These are phyloP conservation scores for Drosophila arizonae DNA, from an alignment of 1,140 invertebrate species.

Conservation along the genomic window DNA sequence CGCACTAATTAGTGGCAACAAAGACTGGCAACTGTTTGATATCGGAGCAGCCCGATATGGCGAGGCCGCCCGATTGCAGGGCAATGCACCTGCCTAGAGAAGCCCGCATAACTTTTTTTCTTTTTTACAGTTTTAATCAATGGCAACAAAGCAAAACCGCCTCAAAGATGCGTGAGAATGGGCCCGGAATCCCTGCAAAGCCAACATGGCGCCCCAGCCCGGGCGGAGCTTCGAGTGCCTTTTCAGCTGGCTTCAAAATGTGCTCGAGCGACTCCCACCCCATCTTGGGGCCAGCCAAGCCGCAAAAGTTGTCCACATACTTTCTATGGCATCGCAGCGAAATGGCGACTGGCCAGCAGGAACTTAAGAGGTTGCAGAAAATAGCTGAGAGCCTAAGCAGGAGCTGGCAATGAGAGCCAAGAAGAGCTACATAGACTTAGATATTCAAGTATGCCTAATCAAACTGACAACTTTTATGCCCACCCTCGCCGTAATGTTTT, in stretches of 20 bases:
- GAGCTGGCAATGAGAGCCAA: too few relatives aligned
- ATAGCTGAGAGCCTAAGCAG: too few relatives aligned
- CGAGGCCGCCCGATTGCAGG: conserved; percentile 54
- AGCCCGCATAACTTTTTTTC: conserved; percentile 1
- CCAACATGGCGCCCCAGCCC: conserved; percentile 26
- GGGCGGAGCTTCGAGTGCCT: neutral
- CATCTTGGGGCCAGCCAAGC: conserved; percentile 35
- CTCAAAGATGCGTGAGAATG: conserved; percentile 27
- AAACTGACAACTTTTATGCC: too few relatives aligned
- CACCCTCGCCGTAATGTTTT: too few relatives aligned
- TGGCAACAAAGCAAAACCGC: conserved; percentile 22
- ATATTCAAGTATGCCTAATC: too few relatives aligned
- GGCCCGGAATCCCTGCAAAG: conserved; percentile 58
- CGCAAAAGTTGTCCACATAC: conserved; percentile 51
- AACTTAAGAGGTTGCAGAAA: too few relatives aligned
- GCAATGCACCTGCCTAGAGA: conserved; percentile 48
- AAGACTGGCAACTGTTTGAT: conserved; percentile 54
- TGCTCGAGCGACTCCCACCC: conserved; percentile 2
- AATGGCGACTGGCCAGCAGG: neutral
- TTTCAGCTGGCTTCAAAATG: too few relatives aligned
- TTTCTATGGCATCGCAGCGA: conserved; percentile 56
- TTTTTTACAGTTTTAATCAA: conserved; percentile 54
- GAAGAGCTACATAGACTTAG: too few relatives aligned
- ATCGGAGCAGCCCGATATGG: conserved; percentile 34
- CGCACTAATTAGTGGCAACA: conserved; percentile 70